phyloP scores from a whole-genome alignment of 2,113 vertebrate genomes.

The Charadrius vociferus region DNA sequence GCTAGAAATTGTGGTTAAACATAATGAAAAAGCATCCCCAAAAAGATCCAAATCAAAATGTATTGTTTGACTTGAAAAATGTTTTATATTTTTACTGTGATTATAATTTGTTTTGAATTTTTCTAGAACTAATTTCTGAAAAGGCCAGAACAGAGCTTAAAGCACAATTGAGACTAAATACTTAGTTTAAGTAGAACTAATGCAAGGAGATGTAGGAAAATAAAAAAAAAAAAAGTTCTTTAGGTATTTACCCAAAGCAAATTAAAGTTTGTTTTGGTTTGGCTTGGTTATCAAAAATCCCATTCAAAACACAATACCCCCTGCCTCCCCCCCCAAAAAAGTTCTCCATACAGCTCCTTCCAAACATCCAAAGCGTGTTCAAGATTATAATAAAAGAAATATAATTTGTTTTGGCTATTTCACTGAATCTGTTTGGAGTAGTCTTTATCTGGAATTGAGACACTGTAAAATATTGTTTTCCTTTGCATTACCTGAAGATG shows the following conservation, averaged over 20 bases:
- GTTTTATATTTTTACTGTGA: not conserved
- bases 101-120: not conserved
- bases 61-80: not conserved
- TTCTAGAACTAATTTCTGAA: not conserved
- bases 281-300: not conserved
- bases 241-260: not conserved
- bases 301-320: not conserved
- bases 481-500: not conserved
- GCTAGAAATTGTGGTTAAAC: not conserved
- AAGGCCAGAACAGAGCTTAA: not conserved
- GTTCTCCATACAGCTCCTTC: not conserved
- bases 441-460: not conserved
- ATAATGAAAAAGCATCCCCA: not conserved
- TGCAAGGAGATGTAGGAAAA: not conserved
- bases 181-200: not conserved
- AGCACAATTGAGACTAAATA: not conserved
- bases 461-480: not conserved
- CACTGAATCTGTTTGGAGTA: not conserved
- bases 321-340: not conserved
- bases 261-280: not conserved
- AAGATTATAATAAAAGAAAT: not conserved
- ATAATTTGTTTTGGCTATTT: not conserved
- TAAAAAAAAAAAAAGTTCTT: not conserved
- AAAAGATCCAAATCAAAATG: not conserved
- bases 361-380: not conserved